A percentile compares a stretch with the other conserved stretches of the same genome.
phyloP scores from a whole-genome alignment of 2,797 vertebrate genomes.

The Parauchenoglanis ngamensis region DNA sequence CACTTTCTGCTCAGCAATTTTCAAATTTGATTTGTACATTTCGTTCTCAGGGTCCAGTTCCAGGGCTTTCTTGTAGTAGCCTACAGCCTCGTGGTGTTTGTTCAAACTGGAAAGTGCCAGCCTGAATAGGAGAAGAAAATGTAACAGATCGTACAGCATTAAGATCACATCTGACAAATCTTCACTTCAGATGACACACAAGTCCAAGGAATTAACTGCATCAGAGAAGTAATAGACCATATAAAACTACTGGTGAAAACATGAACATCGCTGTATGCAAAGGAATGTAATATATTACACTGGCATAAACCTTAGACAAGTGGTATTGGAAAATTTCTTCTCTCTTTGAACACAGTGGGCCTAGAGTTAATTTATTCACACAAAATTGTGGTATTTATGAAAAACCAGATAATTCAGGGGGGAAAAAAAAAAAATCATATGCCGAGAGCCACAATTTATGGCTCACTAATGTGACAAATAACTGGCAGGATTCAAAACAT shows the following conservation, averaged over 20 bases:
- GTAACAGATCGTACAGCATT: not conserved
- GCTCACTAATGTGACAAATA: too few species aligned
- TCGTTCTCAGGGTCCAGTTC: conserved; percentile 94
- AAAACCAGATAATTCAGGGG: too few species aligned
- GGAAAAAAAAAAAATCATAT: too few species aligned
- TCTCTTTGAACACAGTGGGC: not conserved
- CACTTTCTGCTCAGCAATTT: conserved; percentile 93
- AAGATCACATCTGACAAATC: not conserved
- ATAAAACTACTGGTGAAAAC: not conserved
- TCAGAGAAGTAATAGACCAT: not conserved
- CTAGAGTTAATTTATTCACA: too few species aligned
- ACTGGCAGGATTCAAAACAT: too few species aligned
- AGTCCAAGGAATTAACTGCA: not conserved
- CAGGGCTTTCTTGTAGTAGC: conserved; percentile 90
- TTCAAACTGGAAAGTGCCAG: conserved; percentile 91
- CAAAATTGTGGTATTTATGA: too few species aligned
- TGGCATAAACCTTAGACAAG: not conserved
- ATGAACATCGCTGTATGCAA: not conserved
- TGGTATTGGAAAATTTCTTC: not conserved
- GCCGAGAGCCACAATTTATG: too few species aligned
- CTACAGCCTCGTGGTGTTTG: conserved; percentile 88
- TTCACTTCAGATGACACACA: not conserved
- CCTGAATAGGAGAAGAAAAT: conserved; percentile 64
- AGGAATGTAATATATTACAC: not conserved
- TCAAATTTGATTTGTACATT: conserved; percentile 91